These are phyloP conservation scores for Crocodylus rhombifer DNA, from an alignment of 2,797 vertebrate genomes.

Conservation along the genomic window DNA sequence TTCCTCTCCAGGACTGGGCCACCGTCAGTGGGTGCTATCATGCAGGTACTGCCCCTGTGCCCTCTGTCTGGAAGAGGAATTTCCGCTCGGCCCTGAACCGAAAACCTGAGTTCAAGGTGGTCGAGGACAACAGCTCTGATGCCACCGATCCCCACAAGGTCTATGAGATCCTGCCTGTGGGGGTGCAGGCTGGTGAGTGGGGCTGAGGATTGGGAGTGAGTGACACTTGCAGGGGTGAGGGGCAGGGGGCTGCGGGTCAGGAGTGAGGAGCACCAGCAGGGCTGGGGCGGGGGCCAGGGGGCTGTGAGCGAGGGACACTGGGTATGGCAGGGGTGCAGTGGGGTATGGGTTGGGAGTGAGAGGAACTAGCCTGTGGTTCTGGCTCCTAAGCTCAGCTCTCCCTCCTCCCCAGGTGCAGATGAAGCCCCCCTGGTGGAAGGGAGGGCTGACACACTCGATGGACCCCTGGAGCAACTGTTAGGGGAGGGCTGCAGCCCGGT, in stretches of 20 bases:
- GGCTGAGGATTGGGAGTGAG: too few relatives aligned
- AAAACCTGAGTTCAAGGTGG: constrained; percentile 80
- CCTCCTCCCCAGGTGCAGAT: background rate
- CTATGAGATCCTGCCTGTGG: constrained; percentile 71
- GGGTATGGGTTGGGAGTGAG: too few relatives aligned
- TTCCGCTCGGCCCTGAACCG: constrained; percentile 89
- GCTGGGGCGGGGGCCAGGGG: background rate
- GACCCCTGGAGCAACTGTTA: too few relatives aligned
- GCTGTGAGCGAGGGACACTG: background rate
- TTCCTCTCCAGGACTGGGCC: constrained; percentile 87
- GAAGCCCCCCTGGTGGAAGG: background rate
- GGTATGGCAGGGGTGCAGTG: background rate
- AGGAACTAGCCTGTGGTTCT: background rate
- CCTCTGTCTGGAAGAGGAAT: constrained; percentile 92
- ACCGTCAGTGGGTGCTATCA: constrained; percentile 82
- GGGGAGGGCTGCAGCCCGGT: background rate
- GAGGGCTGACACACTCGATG: background rate
- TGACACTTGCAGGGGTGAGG: background rate
- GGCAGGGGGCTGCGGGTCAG: background rate
- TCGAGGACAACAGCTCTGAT: constrained; percentile 84
- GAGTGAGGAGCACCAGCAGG: background rate
- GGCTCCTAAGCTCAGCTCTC: too few relatives aligned
- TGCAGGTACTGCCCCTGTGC: constrained; percentile 71
- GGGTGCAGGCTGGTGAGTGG: background rate
- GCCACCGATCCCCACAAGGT: constrained; percentile 87